Percentiles rank a stretch among this genome's conserved stretches.
Conservation (phyloP, 2,888 invertebrate genomes). For the Endomychus coccineus region DNA sequence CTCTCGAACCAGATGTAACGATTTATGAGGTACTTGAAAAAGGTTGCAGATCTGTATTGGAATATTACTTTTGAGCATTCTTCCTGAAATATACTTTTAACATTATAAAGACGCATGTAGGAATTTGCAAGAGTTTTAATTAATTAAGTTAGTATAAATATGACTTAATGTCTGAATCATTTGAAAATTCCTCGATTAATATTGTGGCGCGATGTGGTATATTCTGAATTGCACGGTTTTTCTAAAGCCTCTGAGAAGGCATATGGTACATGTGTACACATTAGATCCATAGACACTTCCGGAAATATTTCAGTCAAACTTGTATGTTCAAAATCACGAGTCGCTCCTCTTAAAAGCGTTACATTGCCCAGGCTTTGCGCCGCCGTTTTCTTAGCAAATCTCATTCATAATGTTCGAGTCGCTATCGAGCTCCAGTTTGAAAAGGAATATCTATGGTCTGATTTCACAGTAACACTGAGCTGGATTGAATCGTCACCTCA, state of each 20-base stretch:
- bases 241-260: constrained; percentile 9
- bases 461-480: no score
- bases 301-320: constrained; percentile 7
- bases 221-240: constrained; percentile 10
- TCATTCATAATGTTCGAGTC: no score
- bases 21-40: no score
- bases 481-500: background rate
- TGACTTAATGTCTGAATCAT: background rate
- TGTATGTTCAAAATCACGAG: constrained; percentile 13
- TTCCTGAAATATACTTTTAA: no score
- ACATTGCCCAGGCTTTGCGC: constrained; percentile 15
- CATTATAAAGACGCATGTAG: no score
- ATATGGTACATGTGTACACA: constrained; percentile 10
- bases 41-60: no score
- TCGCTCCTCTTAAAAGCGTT: no score
- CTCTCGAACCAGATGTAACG: no score
- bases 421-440: no score
- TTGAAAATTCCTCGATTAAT: constrained; percentile 4
- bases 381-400: constrained; percentile 14
- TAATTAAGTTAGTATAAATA: no score
- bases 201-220: background rate
- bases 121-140: no score
- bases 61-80: no score
- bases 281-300: constrained; percentile 1
- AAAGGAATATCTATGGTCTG: background rate